Conservation (phyloP, 2,888 invertebrate species). For the Thereva nobilitata region DNA sequence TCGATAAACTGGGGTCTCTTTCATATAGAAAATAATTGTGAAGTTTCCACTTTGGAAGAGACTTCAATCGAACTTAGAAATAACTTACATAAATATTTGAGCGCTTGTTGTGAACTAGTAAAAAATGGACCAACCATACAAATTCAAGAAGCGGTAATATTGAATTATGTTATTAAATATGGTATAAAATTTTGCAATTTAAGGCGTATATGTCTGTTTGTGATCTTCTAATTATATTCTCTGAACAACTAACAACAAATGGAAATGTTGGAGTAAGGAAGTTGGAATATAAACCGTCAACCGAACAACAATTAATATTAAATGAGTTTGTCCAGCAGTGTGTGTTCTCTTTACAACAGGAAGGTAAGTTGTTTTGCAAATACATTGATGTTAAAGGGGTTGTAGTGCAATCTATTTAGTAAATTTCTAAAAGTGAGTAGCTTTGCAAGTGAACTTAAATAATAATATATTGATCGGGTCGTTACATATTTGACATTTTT, state of each 20-base stretch:
- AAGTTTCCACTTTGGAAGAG: slow-evolving; percentile 63
- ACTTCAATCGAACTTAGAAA: slow-evolving; percentile 68
- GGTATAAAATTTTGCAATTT: slow-evolving; percentile 25
- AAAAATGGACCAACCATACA: slow-evolving; percentile 67
- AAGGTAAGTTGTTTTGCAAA: slow-evolving; percentile 63
- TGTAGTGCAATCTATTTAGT: no score
- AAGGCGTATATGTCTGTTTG: slow-evolving; percentile 94
- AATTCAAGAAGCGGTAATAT: slow-evolving; percentile 73
- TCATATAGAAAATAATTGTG: slow-evolving; percentile 74
- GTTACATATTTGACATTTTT: no score
- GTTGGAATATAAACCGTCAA: slow-evolving; percentile 81
- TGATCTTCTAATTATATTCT: slow-evolving; percentile 92
- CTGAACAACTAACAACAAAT: slow-evolving; percentile 72
- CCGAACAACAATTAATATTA: slow-evolving; percentile 76
- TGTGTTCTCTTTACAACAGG: slow-evolving; percentile 91
- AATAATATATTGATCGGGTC: no score
- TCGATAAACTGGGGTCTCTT: slow-evolving; percentile 88
- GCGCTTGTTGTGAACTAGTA: slow-evolving; percentile 71
- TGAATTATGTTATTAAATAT: not conserved
- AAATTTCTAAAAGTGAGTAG: no score
- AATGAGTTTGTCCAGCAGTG: slow-evolving; percentile 91
- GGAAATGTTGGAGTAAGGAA: slow-evolving; percentile 61
- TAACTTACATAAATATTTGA: slow-evolving; percentile 76
- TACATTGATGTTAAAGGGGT: not conserved
- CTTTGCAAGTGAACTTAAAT: no score